A percentile compares a stretch with the other conserved stretches of the same genome.
phyloP scores from a whole-genome alignment of 2,797 vertebrate genomes.

The Benthosema pterotum region DNA sequence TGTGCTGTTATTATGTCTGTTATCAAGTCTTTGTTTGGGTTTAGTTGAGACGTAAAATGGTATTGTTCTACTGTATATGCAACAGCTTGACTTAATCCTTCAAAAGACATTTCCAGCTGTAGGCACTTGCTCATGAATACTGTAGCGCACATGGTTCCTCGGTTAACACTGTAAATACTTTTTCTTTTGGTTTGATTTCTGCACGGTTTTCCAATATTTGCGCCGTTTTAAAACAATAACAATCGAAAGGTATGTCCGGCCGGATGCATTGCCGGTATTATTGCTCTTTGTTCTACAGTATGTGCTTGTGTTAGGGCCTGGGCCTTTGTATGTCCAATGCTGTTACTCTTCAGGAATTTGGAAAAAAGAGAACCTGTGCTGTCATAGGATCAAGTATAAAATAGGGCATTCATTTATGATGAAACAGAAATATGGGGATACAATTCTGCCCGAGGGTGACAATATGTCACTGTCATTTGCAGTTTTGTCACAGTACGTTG shows the following conservation, averaged over 20 bases:
- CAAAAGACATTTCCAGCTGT: conserved; percentile 10
- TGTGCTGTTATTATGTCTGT: conserved; percentile 30
- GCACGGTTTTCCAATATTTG: conserved; percentile 17
- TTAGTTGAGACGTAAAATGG: conserved; percentile 14
- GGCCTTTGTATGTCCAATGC: conserved; percentile 4
- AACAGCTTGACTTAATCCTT: background rate
- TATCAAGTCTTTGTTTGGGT: background rate
- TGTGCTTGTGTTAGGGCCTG: conserved; percentile 24
- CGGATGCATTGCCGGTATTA: background rate
- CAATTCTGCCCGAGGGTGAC: no score
- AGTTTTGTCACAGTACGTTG: conserved; percentile 15
- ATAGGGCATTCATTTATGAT: no score
- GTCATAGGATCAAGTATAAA: no score
- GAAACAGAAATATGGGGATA: no score
- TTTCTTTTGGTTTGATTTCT: background rate
- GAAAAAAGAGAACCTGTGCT: no score
- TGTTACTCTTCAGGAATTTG: no score
- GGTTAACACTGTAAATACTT: background rate
- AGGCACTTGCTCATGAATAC: background rate
- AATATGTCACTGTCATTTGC: conserved; percentile 46
- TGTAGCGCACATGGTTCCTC: conserved; percentile 16
- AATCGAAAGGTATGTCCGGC: background rate
- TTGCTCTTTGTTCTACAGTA: conserved; percentile 5
- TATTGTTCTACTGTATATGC: conserved; percentile 9
- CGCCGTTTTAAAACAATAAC: conserved; percentile 40